Evolutionary conservation across 2,113 vertebrate genomes (phyloP).

Genomic region (Microcebus lehilahytsara): DNA sequence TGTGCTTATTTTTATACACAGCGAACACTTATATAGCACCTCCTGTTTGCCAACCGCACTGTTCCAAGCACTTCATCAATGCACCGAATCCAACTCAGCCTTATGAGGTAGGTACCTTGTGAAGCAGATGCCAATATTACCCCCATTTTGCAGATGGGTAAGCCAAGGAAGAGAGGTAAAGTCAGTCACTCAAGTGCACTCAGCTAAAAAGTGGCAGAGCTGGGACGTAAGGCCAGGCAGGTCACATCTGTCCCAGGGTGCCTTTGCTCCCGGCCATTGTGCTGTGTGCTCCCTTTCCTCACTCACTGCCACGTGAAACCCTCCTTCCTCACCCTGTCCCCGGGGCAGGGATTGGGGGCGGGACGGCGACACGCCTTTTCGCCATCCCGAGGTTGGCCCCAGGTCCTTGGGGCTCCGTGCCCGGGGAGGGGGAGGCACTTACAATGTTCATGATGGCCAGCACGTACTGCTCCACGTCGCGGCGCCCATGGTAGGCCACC

Average conservation of each 20-base stretch:
- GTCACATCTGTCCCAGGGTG: not conserved
- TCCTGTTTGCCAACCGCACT: no score
- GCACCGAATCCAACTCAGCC: not conserved
- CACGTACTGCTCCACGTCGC: constrained; percentile 99
- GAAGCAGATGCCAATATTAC: not conserved
- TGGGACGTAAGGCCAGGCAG: not conserved
- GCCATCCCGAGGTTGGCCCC: not conserved
- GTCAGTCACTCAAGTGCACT: not conserved
- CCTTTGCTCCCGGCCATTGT: not conserved
- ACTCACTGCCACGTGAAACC: accelerated
- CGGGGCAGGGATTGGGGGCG: not conserved
- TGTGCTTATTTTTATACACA: not conserved
- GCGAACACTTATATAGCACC: not conserved
- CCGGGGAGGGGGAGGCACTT: constrained; percentile 87
- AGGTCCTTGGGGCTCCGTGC: not conserved
- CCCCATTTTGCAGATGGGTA: not conserved
- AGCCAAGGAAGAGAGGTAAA: not conserved
- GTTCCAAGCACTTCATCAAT: not conserved
- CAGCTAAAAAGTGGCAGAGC: not conserved
- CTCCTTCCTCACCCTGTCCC: not conserved
- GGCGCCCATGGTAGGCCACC: constrained; percentile 97
- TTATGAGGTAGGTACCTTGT: not conserved
- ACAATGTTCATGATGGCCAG: constrained; percentile 99
- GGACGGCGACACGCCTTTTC: not conserved
- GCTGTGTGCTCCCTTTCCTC: not conserved